These are phyloP conservation scores for Oreochromis spilurus DNA, from an alignment of 2,113 vertebrate genomes.

Conservation along the genomic window DNA sequence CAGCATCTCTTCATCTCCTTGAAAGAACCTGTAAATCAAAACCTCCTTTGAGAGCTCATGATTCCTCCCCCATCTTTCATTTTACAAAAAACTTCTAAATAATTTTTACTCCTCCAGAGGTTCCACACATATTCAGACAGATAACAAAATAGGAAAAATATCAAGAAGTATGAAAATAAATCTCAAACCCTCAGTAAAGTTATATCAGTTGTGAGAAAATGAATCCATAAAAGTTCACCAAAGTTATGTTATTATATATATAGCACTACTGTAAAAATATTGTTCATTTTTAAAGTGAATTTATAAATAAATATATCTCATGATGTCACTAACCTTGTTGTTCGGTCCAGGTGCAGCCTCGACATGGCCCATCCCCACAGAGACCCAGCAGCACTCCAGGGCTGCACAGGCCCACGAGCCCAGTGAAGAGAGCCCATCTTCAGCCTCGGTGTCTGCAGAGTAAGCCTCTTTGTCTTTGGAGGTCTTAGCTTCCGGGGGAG, in stretches of 20 bases:
- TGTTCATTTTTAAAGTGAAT: neutral
- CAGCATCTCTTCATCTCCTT: constrained; percentile 69
- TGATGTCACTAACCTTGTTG: constrained; percentile 33
- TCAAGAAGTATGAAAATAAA: neutral
- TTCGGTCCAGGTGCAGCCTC: constrained; percentile 30
- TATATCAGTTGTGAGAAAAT: neutral
- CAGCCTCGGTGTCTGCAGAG: neutral
- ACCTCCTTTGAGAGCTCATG: neutral
- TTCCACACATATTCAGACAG: neutral
- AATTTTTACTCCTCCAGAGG: neutral
- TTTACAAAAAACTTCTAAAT: neutral
- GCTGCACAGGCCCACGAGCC: constrained; percentile 10
- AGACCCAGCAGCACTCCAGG: constrained; percentile 19
- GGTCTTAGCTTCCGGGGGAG: neutral
- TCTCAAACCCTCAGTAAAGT: neutral
- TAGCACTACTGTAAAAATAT: neutral
- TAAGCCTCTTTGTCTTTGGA: constrained; percentile 16
- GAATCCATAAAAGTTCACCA: neutral
- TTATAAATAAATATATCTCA: neutral
- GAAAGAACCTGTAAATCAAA: constrained; percentile 29
- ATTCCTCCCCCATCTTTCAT: neutral
- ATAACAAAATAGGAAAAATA: neutral
- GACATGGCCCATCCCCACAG: constrained; percentile 39
- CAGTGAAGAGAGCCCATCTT: constrained; percentile 49
- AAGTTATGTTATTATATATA: neutral